These are phyloP conservation scores for Tupaia chinensis DNA, from an alignment of 2,113 vertebrate genomes.

Conservation along the genomic window DNA sequence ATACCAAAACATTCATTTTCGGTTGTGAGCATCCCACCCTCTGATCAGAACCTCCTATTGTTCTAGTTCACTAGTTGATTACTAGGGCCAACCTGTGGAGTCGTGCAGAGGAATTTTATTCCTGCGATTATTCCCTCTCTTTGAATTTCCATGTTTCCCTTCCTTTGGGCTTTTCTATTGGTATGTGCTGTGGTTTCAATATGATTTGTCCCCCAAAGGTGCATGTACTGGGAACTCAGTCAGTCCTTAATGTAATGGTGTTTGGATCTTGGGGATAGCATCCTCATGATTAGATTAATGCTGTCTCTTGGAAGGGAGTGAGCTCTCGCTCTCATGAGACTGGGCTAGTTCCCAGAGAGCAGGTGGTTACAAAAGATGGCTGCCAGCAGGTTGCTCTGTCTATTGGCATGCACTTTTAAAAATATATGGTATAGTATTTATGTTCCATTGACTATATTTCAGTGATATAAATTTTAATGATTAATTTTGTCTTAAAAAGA, in stretches of 20 bases:
- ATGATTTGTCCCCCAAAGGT: no score
- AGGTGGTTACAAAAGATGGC: no score
- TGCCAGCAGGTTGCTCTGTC: no score
- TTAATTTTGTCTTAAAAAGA: constrained; percentile 48
- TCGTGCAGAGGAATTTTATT: background rate
- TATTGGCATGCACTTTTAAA: background rate
- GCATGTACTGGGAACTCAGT: no score
- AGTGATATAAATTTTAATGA: background rate
- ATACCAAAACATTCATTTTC: background rate
- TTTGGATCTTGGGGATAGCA: no score
- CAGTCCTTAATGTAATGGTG: no score
- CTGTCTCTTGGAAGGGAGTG: no score
- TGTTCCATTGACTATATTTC: background rate
- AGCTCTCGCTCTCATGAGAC: no score
- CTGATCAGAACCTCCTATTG: background rate
- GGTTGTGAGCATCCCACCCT: background rate
- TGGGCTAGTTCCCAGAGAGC: no score
- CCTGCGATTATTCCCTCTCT: background rate
- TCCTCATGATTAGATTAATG: no score
- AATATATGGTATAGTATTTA: background rate
- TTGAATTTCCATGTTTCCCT: background rate
- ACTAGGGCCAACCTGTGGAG: background rate
- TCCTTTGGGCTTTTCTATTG: background rate
- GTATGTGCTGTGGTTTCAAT: background rate
- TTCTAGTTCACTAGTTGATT: background rate